These are phyloP conservation scores for Sylvicola cinctus DNA, from an alignment of 2,888 invertebrate genomes.

Conservation along the genomic window DNA sequence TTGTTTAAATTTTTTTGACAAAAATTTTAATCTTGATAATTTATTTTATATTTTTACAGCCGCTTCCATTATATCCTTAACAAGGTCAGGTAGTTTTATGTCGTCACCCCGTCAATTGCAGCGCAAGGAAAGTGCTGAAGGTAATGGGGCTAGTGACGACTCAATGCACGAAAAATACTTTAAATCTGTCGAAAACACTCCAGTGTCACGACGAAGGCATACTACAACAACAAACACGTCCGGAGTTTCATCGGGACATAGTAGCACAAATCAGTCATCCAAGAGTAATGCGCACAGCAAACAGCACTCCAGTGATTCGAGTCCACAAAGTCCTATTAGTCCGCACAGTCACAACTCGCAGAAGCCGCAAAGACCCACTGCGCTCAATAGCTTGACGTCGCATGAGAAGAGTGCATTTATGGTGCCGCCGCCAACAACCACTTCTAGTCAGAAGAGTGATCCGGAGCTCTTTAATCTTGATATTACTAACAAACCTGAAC, in stretches of 20 bases:
- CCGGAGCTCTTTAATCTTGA: conserved; percentile 11
- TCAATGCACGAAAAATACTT: conserved; percentile 68
- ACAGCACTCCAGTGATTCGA: conserved; percentile 34
- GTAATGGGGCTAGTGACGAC: conserved; percentile 43
- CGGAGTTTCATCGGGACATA: no score
- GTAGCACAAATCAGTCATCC: no score
- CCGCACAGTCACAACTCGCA: conserved; percentile 19
- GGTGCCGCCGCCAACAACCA: conserved; percentile 6
- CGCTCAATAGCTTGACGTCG: conserved; percentile 8
- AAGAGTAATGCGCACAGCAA: no score
- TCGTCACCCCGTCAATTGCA: conserved; percentile 24
- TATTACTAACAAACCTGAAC: conserved; percentile 10
- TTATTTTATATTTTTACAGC: conserved; percentile 1
- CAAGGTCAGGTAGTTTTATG: conserved; percentile 24
- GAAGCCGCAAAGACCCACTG: conserved; percentile 8
- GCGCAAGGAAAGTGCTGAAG: conserved; percentile 27
- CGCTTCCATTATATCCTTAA: conserved; percentile 12
- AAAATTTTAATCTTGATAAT: neutral
- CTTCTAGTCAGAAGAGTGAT: conserved; percentile 11
- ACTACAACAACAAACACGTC: conserved; percentile 17
- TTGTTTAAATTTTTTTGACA: neutral
- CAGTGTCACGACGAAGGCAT: conserved; percentile 30
- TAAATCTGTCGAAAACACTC: conserved; percentile 48
- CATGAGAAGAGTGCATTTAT: no score
- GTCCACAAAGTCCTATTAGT: conserved; percentile 39